phyloP scores from a whole-genome alignment of 2,797 vertebrate genomes.

The Diceros bicornis region DNA sequence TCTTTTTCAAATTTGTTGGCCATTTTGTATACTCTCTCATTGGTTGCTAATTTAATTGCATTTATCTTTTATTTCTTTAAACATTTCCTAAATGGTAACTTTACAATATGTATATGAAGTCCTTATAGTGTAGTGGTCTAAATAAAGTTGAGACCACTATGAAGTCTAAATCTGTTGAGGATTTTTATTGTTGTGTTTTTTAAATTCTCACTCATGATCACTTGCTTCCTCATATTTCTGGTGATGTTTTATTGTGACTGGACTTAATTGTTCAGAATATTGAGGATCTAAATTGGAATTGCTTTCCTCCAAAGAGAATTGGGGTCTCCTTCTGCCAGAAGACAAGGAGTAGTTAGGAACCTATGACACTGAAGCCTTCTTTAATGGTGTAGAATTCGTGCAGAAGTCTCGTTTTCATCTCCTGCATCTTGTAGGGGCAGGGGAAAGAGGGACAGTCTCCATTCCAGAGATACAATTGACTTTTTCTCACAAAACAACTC shows the following conservation, averaged over 20 bases:
- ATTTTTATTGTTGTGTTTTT: background rate
- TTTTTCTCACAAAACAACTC: background rate
- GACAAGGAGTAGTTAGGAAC: background rate
- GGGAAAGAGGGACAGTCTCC: background rate
- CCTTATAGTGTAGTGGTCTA: background rate
- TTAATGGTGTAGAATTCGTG: background rate
- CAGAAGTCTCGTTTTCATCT: background rate
- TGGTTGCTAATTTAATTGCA: background rate
- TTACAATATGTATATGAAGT: background rate
- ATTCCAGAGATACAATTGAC: background rate
- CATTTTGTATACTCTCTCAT: background rate
- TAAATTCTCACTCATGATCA: background rate
- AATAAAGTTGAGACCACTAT: no score
- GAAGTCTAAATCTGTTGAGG: background rate
- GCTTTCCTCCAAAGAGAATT: background rate
- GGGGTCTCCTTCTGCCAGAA: background rate
- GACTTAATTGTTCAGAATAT: conserved; percentile 23
- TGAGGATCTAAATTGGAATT: background rate
- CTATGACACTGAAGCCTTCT: background rate
- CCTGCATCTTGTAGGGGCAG: background rate
- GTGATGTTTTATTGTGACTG: background rate
- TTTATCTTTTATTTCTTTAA: background rate
- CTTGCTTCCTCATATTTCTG: background rate
- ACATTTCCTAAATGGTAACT: background rate
- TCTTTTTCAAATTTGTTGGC: background rate